phyloP scores from a whole-genome alignment of 2,797 vertebrate species.

The Hylomyscus alleni region DNA sequence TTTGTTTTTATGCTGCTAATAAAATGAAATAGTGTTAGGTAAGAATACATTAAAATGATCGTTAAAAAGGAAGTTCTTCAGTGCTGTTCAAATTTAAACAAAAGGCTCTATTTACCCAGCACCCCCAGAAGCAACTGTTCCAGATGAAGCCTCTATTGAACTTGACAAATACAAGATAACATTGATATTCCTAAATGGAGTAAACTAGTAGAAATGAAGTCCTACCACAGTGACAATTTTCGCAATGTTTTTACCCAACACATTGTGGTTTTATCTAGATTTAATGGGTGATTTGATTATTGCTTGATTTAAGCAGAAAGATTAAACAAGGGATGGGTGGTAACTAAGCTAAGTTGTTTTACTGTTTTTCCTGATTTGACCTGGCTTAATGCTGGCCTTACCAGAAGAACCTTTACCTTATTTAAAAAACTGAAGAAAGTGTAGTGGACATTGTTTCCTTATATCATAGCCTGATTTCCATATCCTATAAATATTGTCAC shows the following conservation, averaged over 20 bases:
- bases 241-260: neutral
- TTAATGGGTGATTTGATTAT: neutral
- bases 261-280: slow-evolving; percentile 39
- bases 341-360: neutral
- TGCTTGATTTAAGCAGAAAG: slow-evolving; percentile 5
- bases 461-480: neutral
- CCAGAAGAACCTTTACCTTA: neutral
- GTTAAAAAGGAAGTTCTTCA: slow-evolving; percentile 69
- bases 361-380: slow-evolving; percentile 22
- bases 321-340: neutral
- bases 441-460: neutral
- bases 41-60: slow-evolving; percentile 82
- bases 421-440: neutral
- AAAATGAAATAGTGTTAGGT: slow-evolving; percentile 86
- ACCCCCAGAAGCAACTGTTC: slow-evolving; percentile 46
- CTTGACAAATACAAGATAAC: slow-evolving; percentile 35
- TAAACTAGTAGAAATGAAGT: neutral
- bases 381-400: slow-evolving; percentile 10
- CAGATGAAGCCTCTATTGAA: slow-evolving; percentile 71
- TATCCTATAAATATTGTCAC: neutral
- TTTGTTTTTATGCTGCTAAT: slow-evolving; percentile 85
- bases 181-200: slow-evolving; percentile 50
- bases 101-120: slow-evolving; percentile 68
- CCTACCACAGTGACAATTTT: neutral
- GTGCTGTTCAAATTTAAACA: slow-evolving; percentile 79